These are phyloP conservation scores for Chaetura pelagica DNA, from an alignment of 2,113 vertebrate genomes.

Conservation along the genomic window DNA sequence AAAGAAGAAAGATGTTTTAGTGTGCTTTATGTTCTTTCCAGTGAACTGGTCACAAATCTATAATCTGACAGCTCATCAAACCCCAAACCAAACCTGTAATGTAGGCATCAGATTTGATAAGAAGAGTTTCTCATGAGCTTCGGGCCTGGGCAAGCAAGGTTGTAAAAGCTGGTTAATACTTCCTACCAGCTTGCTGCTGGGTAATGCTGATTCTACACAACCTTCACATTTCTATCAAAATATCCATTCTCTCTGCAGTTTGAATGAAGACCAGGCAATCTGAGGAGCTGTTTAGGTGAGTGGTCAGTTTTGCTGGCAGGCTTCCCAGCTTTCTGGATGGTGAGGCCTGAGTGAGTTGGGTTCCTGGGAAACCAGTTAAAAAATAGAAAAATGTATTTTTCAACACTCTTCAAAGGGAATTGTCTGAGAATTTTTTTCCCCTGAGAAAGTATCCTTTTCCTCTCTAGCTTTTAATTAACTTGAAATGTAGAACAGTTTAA, in stretches of 20 bases:
- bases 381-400: background rate
- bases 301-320: background rate
- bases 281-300: background rate
- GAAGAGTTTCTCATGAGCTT: too few species aligned
- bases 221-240: background rate
- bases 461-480: background rate
- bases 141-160: too few species aligned
- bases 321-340: background rate
- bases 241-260: background rate
- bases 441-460: background rate
- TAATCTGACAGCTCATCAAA: too few species aligned
- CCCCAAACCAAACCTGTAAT: too few species aligned
- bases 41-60: too few species aligned
- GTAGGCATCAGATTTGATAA: too few species aligned
- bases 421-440: background rate
- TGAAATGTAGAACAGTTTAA: background rate
- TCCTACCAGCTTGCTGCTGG: background rate
- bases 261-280: background rate
- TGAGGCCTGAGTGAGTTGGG: background rate
- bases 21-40: too few species aligned
- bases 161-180: background rate
- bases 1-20: too few species aligned
- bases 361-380: background rate
- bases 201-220: background rate
- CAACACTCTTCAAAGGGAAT: background rate